Conservation (phyloP, 2,888 invertebrate genomes). For the Bhutanitis thaidina region DNA sequence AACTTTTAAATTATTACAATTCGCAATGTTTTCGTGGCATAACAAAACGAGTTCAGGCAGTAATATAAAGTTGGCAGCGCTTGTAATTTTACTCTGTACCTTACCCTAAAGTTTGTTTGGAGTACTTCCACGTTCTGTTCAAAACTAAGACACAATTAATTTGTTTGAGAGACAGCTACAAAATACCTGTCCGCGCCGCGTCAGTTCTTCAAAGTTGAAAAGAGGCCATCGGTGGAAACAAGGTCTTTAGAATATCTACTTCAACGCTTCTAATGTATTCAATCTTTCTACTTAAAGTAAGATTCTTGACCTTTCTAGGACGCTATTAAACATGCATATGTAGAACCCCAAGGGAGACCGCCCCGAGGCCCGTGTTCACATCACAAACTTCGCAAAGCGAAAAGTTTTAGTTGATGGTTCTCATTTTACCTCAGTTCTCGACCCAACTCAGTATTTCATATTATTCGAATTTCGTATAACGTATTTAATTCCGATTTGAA, state of each 20-base stretch:
- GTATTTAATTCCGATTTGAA: background rate
- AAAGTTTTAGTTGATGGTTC: conserved; percentile 63
- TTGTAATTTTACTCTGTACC: conserved; percentile 48
- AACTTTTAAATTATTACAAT: conserved; percentile 24
- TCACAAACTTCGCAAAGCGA: conserved; percentile 71
- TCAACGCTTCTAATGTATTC: conserved; percentile 70
- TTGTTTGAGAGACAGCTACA: conserved; percentile 74
- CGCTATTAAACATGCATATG: conserved; percentile 75
- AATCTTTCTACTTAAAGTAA: conserved; percentile 58
- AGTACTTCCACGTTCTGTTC: conserved; percentile 61
- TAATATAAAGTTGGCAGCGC: conserved; percentile 32
- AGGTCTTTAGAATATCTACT: conserved; percentile 42
- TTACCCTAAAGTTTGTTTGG: conserved; percentile 64
- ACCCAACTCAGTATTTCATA: conserved; percentile 32
- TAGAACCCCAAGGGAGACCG: conserved; percentile 57
- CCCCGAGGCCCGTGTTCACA: conserved; percentile 60
- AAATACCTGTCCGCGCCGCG: conserved; percentile 68
- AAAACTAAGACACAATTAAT: conserved; percentile 74
- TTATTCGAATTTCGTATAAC: conserved; percentile 31
- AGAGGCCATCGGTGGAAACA: conserved; percentile 54
- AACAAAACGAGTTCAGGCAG: conserved; percentile 22
- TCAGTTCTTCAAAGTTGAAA: conserved; percentile 59
- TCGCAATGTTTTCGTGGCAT: conserved; percentile 21
- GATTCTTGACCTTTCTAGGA: conserved; percentile 75
- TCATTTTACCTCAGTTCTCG: conserved; percentile 57